Conservation (phyloP, 2,113 vertebrate genomes). For the Colistium nudipinnis region DNA sequence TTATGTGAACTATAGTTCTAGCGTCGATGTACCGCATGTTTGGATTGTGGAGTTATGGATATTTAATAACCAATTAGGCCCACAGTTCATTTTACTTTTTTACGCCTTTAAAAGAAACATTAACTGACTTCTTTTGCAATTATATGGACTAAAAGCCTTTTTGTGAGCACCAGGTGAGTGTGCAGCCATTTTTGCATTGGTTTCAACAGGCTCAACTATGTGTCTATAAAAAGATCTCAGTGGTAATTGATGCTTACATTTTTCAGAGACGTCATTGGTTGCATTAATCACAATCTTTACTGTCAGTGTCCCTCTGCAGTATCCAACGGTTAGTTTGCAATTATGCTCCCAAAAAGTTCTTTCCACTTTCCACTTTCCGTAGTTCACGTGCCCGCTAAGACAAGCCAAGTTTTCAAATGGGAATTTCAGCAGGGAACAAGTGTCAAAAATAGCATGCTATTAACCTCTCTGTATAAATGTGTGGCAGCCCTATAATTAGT, state of each 20-base stretch:
- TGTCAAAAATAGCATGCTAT: constrained; percentile 74
- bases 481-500: constrained; percentile 73
- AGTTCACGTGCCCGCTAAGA: constrained; percentile 20
- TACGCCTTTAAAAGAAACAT: constrained; percentile 36
- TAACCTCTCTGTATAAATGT: constrained; percentile 71
- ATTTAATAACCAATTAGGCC: constrained; percentile 36
- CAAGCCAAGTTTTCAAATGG: constrained; percentile 39
- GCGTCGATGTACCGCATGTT: too few relatives aligned
- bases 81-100: constrained; percentile 35
- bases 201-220: not conserved
- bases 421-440: constrained; percentile 20
- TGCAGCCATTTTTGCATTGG: not conserved
- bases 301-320: constrained; percentile 8
- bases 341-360: constrained; percentile 16
- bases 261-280: not conserved
- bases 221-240: not conserved
- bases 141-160: constrained; percentile 43
- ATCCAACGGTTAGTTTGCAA: constrained; percentile 23
- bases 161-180: not conserved
- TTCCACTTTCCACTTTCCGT: not conserved
- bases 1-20: too few relatives aligned
- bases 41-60: constrained; percentile 28
- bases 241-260: constrained; percentile 4
- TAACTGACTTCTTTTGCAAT: constrained; percentile 46
- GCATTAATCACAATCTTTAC: constrained; percentile 28